Base-by-base conservation (phyloP, 2,888 invertebrate genomes). In the Drosophila fulvimacula region DNA sequence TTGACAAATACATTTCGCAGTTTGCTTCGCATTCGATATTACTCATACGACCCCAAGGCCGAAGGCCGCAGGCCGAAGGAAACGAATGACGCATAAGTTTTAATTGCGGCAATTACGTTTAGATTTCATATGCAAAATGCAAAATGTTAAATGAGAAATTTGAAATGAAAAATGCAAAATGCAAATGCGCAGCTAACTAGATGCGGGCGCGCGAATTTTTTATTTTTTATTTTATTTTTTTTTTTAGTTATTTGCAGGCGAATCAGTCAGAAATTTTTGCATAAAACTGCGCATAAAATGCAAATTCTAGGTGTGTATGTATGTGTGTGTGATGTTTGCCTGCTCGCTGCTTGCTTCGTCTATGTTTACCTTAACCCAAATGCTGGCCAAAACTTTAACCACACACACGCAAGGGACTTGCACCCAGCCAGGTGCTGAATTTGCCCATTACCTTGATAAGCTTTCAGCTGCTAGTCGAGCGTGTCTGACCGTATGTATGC, bases 391-490 rank as follows among this genome's bases (percentile, higher is more conserved):
- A 85, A 82, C 64, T 86, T 82, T 75, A 49, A 59, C 70, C 60
- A 60, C 62, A 55, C 62, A 55, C 88, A 83, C 86, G 83, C 83
- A 73, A 88, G 56, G 80, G 76, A 79, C 38, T 36, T 32, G 21
- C 17, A 15, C 39, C 11, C 56, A 39, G 51, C 38, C 42, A 63
- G 66, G 48, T 65, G 53, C 42, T 51, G 49, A 61, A 21, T 51
- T 64, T 60, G 48, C 62, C 59, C 85, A 74, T 85, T 79, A 76
- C 27, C 41, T 52, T 75, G 87, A 83, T 81, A 81, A 78, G 84
- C 76, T 85, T 68, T 62, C 75, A 75, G 77, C 9, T 19, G n/a
- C 9, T 17, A 24, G 34, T 15, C 17, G 15, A 34, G 21, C 0
- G 15, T 24, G 24, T 1, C 13, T 17, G 46, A 46, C 57, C 38